A percentile compares a stretch with the other conserved stretches of the same genome.
phyloP scores from a whole-genome alignment of 2,797 vertebrate species.

The Sebastolobus altivelis region DNA sequence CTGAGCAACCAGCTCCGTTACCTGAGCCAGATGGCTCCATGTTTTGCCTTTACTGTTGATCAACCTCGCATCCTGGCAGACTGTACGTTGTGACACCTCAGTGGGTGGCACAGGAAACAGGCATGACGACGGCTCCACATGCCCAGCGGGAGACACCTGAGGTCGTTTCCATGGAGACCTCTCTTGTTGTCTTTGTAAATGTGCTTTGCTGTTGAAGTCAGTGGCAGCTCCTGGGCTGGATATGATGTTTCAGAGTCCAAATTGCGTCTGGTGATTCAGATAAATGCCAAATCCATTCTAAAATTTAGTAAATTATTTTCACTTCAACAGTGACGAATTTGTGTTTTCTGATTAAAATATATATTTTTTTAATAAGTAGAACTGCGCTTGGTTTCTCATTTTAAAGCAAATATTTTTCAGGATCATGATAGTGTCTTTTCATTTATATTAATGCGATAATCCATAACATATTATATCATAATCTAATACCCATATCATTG shows the following conservation, averaged over 20 bases:
- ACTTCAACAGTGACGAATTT: not conserved
- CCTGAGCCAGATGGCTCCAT: constrained; percentile 73
- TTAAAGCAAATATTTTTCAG: not conserved
- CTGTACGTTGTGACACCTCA: constrained; percentile 67
- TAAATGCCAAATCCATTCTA: not conserved
- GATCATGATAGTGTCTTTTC: not conserved
- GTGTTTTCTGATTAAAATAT: not conserved
- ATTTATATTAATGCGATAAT: not conserved
- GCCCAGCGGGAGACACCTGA: constrained; percentile 74
- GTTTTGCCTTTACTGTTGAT: constrained; percentile 53
- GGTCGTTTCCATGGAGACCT: constrained; percentile 70
- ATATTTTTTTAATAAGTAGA: not conserved
- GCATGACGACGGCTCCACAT: constrained; percentile 62
- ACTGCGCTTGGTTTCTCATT: not conserved
- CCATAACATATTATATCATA: not conserved
- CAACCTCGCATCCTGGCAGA: constrained; percentile 66
- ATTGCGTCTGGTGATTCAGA: constrained; percentile 2
- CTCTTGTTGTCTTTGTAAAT: constrained; percentile 47
- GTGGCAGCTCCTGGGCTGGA: constrained; percentile 16
- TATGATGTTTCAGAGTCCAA: not conserved
- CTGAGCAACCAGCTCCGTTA: constrained; percentile 36
- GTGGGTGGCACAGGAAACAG: constrained; percentile 78
- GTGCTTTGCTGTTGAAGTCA: constrained; percentile 34
- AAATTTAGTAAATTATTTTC: not conserved
- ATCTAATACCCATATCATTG: not conserved